Evolutionary conservation across 2,113 vertebrate species (phyloP).

Genomic region (Gobius niger): DNA sequence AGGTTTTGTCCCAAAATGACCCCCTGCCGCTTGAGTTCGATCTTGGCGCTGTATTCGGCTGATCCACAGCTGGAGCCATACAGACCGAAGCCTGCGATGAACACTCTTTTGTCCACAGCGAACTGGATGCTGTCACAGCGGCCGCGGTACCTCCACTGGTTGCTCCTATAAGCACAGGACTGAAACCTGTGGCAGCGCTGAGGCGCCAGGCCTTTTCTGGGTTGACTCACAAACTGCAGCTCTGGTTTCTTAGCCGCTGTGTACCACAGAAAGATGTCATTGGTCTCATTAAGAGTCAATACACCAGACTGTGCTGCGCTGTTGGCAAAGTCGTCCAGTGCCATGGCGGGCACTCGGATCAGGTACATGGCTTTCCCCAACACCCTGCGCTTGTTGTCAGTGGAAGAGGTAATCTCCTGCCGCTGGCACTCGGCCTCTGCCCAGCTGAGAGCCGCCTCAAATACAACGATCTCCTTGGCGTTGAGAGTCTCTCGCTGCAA

Average conservation of each 20-base stretch:
- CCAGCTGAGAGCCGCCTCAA: conserved; percentile 93
- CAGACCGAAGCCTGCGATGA: conserved; percentile 94
- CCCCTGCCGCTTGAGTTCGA: conserved; percentile 94
- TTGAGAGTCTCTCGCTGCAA: conserved; percentile 95
- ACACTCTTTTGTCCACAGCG: conserved; percentile 93
- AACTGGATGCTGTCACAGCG: conserved; percentile 98
- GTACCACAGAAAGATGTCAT: conserved; percentile 98
- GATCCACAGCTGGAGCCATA: conserved; percentile 97
- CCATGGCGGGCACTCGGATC: conserved; percentile 95
- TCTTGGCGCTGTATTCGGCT: conserved; percentile 94
- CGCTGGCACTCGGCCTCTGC: conserved; percentile 95
- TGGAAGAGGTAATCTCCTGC: conserved; percentile 83
- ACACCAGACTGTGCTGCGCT: conserved; percentile 95
- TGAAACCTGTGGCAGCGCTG: conserved; percentile 97
- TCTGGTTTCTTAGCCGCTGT: conserved; percentile 94
- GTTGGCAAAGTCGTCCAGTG: conserved; percentile 94
- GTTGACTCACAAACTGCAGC: conserved; percentile 88
- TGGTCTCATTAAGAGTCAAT: conserved; percentile 93
- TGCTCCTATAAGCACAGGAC: conserved; percentile 96
- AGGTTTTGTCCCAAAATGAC: conserved; percentile 93
- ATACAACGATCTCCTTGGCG: conserved; percentile 96
- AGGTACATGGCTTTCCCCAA: conserved; percentile 91
- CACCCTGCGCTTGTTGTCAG: conserved; percentile 95
- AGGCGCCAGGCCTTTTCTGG: conserved; percentile 87
- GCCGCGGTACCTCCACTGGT: conserved; percentile 96